These are phyloP conservation scores for Eristalis intricaria DNA, from an alignment of 2,888 invertebrate species.

Conservation along the genomic window DNA sequence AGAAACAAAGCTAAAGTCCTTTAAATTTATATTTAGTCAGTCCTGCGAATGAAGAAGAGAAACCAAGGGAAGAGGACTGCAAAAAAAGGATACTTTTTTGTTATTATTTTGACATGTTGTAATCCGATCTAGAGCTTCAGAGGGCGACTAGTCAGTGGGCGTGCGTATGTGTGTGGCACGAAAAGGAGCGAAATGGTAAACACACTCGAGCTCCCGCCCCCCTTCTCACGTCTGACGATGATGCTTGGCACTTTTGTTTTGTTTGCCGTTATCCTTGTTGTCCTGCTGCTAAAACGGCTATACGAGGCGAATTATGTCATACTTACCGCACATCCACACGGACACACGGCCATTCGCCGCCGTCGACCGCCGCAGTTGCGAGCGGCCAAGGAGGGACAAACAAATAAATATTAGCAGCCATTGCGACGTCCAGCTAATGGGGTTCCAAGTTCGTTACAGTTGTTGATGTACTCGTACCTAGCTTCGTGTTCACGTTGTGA, in stretches of 20 bases:
- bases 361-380: not conserved
- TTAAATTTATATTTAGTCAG: constrained; percentile 69
- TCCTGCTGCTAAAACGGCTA: constrained; percentile 59
- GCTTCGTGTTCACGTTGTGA: constrained; percentile 5
- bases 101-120: constrained; percentile 71
- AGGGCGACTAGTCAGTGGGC: constrained; percentile 6
- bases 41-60: not conserved
- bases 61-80: not conserved
- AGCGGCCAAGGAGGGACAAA: constrained; percentile 35
- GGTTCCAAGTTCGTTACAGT: constrained; percentile 52
- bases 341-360: not conserved
- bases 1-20: constrained; percentile 61
- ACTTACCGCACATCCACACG: constrained; percentile 20
- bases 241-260: constrained; percentile 63
- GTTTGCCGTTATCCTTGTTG: constrained; percentile 65
- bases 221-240: not conserved
- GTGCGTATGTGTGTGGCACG: constrained; percentile 20
- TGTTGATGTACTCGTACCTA: constrained; percentile 43
- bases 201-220: constrained; percentile 32
- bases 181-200: constrained; percentile 56
- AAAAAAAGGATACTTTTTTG: constrained; percentile 66
- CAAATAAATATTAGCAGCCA: constrained; percentile 69
- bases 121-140: constrained; percentile 66
- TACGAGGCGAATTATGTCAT: constrained; percentile 62
- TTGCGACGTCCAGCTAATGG: constrained; percentile 68